Base-by-base conservation (phyloP, 2,113 vertebrate genomes). In the Vicugna pacos region DNA sequence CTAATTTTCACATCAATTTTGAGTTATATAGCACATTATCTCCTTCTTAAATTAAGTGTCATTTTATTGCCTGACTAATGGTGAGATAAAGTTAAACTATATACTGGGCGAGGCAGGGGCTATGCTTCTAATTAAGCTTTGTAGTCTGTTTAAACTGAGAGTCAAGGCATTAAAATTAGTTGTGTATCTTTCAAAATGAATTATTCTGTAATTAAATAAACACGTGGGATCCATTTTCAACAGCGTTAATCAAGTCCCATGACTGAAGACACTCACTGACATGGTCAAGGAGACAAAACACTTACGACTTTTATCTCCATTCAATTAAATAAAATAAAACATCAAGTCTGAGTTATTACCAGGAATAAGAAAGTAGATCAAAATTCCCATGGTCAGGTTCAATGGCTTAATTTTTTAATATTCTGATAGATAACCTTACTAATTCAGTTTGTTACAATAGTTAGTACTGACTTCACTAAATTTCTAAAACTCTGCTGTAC, bases 111-210 rank as follows among this genome's bases (percentile, higher is more conserved):
- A n/a, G 38, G 20, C 2, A 76, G 62, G 26, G 19, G 3, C 6
- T 73, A 6, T 26, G 15, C 16, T 88, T 80, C 54, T 79, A 88
- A 91, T 72, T 70, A 87, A 56, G n/a, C 42, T 22, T 17, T 62
- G 35, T 2, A 50, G 8, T 56, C 52, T 64, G 24, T 54, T 85
- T 65, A 94, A 90, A 86, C 4, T n/a, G 24, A 64, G 69, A 90
- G 6, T 6, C 4, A 50, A 26, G 79, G 30, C 19, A 46, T 54
- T 75, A 65, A 87, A 82, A 69, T 93, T 75, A 77, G 8, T 52
- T 24, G 60, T 60, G 26, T 24, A 82, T 32, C 42, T 82, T 96
- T 93, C 62, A 93, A 90, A 93, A 79, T 38, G 16, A 91, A 72
- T 70, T 87, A 83, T 67, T 58, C 79, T 32, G 48, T 79, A 46